A percentile compares a stretch with the other conserved stretches of the same genome.
These are phyloP conservation scores for Molossus molossus DNA, from an alignment of 2,797 vertebrate species.

Conservation along the genomic window DNA sequence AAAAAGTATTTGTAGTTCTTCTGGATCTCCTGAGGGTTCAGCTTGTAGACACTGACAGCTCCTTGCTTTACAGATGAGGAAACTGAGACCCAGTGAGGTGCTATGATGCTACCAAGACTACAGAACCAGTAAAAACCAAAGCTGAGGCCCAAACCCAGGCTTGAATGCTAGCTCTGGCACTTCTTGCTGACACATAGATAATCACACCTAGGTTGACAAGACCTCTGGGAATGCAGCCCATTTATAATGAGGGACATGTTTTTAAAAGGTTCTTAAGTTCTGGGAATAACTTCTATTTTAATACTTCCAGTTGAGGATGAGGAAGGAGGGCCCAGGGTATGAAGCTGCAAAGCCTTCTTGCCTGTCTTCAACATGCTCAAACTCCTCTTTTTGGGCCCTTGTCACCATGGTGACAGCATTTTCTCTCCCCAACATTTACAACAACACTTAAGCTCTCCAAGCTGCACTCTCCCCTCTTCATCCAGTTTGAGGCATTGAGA, in stretches of 20 bases:
- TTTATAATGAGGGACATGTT: neutral
- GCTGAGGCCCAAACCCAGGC: neutral
- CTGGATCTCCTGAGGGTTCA: constrained; percentile 93
- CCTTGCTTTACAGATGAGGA: constrained; percentile 54
- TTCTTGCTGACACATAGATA: neutral
- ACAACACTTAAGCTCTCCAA: neutral
- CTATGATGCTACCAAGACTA: neutral
- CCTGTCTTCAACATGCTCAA: neutral
- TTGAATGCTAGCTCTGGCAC: neutral
- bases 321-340: neutral
- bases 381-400: neutral
- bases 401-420: neutral
- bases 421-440: neutral
- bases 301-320: neutral
- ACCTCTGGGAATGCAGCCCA: neutral
- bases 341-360: neutral
- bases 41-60: constrained; percentile 89
- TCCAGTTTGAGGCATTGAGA: neutral
- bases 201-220: neutral
- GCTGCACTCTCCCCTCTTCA: neutral
- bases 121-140: neutral
- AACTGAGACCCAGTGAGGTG: neutral
- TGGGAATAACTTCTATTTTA: neutral
- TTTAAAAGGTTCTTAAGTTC: constrained; percentile 4
- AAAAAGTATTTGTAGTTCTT: constrained; percentile 93